phyloP scores from a whole-genome alignment of 2,113 vertebrate genomes.

The Eubucco bourcierii region DNA sequence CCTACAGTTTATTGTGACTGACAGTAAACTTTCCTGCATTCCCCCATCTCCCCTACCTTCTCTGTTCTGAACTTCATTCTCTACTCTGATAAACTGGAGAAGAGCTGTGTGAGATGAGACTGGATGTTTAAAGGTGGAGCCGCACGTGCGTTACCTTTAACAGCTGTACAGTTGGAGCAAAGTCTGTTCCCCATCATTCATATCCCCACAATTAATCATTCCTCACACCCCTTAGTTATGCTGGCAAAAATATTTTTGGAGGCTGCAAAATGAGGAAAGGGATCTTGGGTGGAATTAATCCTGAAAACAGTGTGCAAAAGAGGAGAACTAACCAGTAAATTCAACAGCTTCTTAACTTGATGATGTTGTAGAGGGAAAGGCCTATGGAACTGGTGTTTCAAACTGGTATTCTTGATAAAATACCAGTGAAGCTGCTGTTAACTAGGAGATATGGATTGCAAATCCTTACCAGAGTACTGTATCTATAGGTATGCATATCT shows the following conservation, averaged over 20 bases:
- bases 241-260: not conserved
- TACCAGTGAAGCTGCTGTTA: not conserved
- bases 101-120: not conserved
- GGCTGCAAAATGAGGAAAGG: not conserved
- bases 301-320: not conserved
- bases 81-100: not conserved
- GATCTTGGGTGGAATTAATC: not conserved
- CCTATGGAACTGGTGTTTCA: not conserved
- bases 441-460: not conserved
- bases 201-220: not conserved
- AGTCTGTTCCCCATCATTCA: not conserved
- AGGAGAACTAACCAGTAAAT: not conserved
- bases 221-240: not conserved
- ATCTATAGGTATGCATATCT: not conserved
- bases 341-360: not conserved
- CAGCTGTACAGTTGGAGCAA: not conserved
- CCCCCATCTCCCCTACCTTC: not conserved
- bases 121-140: not conserved
- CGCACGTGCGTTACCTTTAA: not conserved
- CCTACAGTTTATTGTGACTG: too few relatives aligned
- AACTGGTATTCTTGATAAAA: not conserved
- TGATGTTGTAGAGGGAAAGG: not conserved
- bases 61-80: not conserved
- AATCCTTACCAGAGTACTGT: not conserved
- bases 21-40: not conserved